Evolutionary conservation across 37 sponge, comb jelly and placozoan genomes (phyloP).

Genomic region (Mnemiopsis leidyi): DNA sequence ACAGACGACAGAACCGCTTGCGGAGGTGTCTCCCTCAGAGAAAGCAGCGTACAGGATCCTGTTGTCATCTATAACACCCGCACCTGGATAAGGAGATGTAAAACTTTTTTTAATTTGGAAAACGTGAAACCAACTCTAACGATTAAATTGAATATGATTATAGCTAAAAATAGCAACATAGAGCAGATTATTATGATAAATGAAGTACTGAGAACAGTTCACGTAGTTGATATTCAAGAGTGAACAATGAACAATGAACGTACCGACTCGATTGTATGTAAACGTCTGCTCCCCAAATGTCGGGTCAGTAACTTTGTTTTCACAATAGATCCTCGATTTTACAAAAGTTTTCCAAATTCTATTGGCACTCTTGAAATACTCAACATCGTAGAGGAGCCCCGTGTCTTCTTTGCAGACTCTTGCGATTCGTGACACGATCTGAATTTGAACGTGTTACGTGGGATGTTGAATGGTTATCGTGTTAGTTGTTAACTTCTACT

Average conservation of each 20-base stretch:
- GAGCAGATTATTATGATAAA: too few species aligned
- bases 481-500: too few species aligned
- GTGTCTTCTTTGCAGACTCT: slow-evolving; percentile 46
- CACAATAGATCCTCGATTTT: slow-evolving; percentile 27
- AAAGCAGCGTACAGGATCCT: slow-evolving; percentile 52
- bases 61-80: background rate
- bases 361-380: too few species aligned
- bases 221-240: too few species aligned
- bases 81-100: too few species aligned
- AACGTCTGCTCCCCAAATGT: slow-evolving; percentile 39
- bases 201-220: too few species aligned
- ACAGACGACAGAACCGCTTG: slow-evolving; percentile 54
- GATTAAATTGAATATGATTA: too few species aligned
- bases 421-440: slow-evolving; percentile 52
- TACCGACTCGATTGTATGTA: slow-evolving; percentile 31
- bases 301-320: slow-evolving; percentile 16
- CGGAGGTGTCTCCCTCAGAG: slow-evolving; percentile 48
- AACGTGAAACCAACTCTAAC: too few species aligned
- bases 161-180: too few species aligned
- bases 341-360: slow-evolving; percentile 17
- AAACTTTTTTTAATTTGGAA: too few species aligned
- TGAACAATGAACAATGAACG: background rate
- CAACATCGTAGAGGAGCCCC: background rate
- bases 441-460: too few species aligned
- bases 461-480: too few species aligned